These are phyloP conservation scores for Choristoneura rosaceana DNA, from an alignment of 2,888 invertebrate species.

Conservation along the genomic window DNA sequence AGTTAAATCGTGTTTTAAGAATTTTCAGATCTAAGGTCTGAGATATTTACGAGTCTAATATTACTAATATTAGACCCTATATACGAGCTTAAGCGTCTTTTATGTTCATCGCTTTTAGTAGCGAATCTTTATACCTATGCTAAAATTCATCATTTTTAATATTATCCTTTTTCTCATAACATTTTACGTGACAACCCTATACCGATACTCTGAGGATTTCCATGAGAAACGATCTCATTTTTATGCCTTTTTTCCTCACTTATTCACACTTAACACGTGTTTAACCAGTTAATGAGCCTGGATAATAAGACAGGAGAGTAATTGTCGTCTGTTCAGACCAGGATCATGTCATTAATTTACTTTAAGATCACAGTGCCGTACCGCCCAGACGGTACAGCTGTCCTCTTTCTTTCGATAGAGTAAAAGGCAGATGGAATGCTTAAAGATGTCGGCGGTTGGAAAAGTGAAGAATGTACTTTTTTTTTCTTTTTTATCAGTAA, in stretches of 20 bases:
- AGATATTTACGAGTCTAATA: neutral
- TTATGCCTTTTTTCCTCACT: constrained; percentile 49
- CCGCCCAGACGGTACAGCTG: neutral
- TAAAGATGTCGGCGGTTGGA: neutral
- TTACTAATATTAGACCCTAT: too few relatives aligned
- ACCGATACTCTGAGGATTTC: constrained; percentile 3
- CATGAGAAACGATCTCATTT: constrained; percentile 33
- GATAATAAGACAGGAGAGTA: constrained; percentile 70
- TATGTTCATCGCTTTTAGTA: too few relatives aligned
- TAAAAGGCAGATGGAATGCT: neutral
- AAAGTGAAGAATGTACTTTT: neutral
- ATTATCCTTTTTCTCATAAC: neutral
- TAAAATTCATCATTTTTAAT: too few relatives aligned
- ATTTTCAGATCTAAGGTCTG: neutral
- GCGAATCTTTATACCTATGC: too few relatives aligned
- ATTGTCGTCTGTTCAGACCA: constrained; percentile 54
- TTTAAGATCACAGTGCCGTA: constrained; percentile 21
- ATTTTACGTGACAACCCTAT: constrained; percentile 17
- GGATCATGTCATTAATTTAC: constrained; percentile 31
- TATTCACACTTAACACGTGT: constrained; percentile 67
- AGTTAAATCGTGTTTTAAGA: neutral
- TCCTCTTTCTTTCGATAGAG: constrained; percentile 4
- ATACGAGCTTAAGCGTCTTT: too few relatives aligned
- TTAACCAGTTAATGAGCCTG: constrained; percentile 66
- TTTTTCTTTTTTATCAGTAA: neutral